Conservation (phyloP, 2,797 vertebrate species). For the Phataginus tetradactyla region DNA sequence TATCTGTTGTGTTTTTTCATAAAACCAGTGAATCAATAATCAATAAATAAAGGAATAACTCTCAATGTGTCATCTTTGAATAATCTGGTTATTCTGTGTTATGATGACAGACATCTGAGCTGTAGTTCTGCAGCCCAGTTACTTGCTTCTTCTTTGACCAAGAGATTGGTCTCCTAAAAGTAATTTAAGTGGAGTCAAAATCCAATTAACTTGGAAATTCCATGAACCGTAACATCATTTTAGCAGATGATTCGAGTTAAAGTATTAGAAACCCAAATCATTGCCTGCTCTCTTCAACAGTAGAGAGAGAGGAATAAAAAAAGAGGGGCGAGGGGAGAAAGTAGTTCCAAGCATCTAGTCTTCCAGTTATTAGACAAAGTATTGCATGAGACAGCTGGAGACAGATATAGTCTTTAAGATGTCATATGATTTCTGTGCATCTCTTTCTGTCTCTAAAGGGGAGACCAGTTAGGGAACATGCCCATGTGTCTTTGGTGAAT, state of each 20-base stretch:
- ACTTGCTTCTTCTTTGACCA: neutral
- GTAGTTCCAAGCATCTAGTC: neutral
- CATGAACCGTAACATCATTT: constrained; percentile 37
- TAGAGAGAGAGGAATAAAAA: neutral
- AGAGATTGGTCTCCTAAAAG: constrained; percentile 42
- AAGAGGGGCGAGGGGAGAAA: neutral
- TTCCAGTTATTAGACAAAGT: neutral
- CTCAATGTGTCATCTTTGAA: neutral
- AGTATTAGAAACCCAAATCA: neutral
- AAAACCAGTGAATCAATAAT: neutral
- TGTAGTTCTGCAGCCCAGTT: neutral
- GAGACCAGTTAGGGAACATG: too few relatives aligned
- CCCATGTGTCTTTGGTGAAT: neutral
- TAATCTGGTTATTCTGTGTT: neutral
- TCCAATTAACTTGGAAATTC: constrained; percentile 47
- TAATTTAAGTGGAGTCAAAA: constrained; percentile 59
- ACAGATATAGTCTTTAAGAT: neutral
- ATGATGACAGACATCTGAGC: neutral
- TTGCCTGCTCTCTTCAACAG: neutral
- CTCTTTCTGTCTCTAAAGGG: neutral
- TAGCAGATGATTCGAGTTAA: constrained; percentile 39
- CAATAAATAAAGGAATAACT: neutral
- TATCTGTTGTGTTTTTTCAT: neutral
- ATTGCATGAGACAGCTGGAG: neutral
- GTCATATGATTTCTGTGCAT: neutral